Conservation (phyloP, 2,888 invertebrate species). For the Sthenelais limicola region DNA sequence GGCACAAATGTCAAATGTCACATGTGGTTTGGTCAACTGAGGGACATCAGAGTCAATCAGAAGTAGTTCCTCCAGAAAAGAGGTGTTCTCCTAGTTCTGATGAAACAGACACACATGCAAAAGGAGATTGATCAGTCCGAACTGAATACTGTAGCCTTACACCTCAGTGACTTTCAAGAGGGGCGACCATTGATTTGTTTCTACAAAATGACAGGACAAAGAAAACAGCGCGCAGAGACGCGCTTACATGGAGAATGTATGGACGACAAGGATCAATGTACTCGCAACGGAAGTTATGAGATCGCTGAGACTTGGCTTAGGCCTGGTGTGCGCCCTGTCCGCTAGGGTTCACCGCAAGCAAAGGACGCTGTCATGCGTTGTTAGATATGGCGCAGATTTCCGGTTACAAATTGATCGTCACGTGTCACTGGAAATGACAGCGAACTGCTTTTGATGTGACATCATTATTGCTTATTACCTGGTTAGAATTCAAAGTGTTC, state of each 20-base stretch:
- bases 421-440: conserved; percentile 26
- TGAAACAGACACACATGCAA: conserved; percentile 19
- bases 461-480: conserved; percentile 34
- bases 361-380: conserved; percentile 24
- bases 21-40: background rate
- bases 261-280: conserved; percentile 28
- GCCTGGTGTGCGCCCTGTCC: conserved; percentile 15
- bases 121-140: conserved; percentile 8
- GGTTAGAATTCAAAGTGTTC: too few relatives aligned
- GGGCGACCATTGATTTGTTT: conserved; percentile 20
- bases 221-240: conserved; percentile 28
- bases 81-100: background rate
- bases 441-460: conserved; percentile 28
- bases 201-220: conserved; percentile 31
- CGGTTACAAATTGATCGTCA: conserved; percentile 34
- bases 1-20: conserved; percentile 29
- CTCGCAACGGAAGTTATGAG: conserved; percentile 8
- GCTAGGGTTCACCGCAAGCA: conserved; percentile 15
- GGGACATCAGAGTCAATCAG: conserved; percentile 25
- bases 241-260: background rate
- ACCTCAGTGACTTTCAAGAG: conserved; percentile 3
- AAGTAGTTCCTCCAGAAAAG: background rate
- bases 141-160: background rate
- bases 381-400: conserved; percentile 8
- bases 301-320: background rate